Evolutionary conservation across 2,797 vertebrate species (phyloP).

Genomic region (Hoplostethus atlanticus): DNA sequence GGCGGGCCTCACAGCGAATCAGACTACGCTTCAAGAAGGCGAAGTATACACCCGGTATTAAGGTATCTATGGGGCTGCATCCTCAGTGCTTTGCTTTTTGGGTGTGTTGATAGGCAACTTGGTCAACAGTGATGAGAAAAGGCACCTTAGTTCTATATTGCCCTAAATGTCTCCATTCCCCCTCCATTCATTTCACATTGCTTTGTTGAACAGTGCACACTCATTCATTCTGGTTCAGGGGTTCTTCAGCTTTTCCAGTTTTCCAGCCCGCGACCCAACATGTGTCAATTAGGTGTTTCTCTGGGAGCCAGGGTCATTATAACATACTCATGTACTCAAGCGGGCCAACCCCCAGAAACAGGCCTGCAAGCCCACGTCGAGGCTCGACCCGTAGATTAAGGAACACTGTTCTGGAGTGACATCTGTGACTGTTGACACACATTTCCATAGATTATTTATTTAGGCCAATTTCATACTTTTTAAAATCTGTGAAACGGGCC

Average conservation of each 20-base stretch:
- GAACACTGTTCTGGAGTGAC: constrained; percentile 55
- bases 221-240: background rate
- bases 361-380: constrained; percentile 20
- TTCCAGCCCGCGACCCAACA: background rate
- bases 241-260: background rate
- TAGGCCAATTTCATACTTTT: constrained; percentile 77
- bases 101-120: too few species aligned
- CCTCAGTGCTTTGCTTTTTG: too few species aligned
- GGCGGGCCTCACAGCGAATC: too few species aligned
- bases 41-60: too few species aligned
- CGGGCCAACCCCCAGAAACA: constrained; percentile 28
- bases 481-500: constrained; percentile 57
- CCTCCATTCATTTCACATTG: background rate
- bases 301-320: background rate
- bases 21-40: too few species aligned
- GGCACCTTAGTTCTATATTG: background rate
- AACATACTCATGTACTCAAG: constrained; percentile 14
- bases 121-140: too few species aligned
- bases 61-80: too few species aligned
- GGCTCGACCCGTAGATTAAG: constrained; percentile 18
- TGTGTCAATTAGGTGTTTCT: background rate
- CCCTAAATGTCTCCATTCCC: background rate
- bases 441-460: constrained; percentile 74
- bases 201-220: background rate
- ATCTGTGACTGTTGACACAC: constrained; percentile 67